Evolutionary conservation across 2,113 vertebrate genomes (phyloP).

Genomic region (Megaceryle maxima): DNA sequence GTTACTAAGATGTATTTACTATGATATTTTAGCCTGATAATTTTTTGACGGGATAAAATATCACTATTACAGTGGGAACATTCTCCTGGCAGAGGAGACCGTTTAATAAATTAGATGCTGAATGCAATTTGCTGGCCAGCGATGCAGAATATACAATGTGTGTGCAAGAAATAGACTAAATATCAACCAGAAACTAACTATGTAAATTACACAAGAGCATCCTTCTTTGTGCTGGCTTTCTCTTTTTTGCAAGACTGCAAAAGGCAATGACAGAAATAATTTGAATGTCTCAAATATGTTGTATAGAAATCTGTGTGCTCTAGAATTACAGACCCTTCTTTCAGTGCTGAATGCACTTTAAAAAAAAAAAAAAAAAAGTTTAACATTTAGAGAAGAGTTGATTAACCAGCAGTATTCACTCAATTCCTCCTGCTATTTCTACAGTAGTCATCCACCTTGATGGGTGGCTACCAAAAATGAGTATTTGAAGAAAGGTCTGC

Average conservation of each 20-base stretch:
- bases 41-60: constrained; percentile 61
- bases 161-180: constrained; percentile 54
- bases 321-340: constrained; percentile 11
- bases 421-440: not conserved
- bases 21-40: constrained; percentile 51
- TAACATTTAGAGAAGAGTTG: not conserved
- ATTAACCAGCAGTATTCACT: not conserved
- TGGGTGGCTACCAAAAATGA: not conserved
- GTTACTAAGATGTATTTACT: constrained; percentile 46
- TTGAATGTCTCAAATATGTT: not conserved
- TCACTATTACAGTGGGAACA: constrained; percentile 50
- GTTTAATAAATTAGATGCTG: constrained; percentile 56
- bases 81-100: constrained; percentile 40
- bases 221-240: constrained; percentile 27
- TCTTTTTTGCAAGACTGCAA: not conserved
- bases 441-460: not conserved
- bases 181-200: constrained; percentile 44
- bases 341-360: not conserved
- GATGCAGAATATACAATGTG: not conserved
- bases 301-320: constrained; percentile 8
- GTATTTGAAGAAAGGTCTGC: not conserved
- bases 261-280: constrained; percentile 24
- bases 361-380: not conserved
- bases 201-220: constrained; percentile 44
- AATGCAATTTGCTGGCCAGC: constrained; percentile 24